A percentile compares a stretch with the other conserved stretches of the same genome.
These are phyloP conservation scores for Tragelaphus buxtoni DNA, from an alignment of 2,113 vertebrate species.

Conservation along the genomic window DNA sequence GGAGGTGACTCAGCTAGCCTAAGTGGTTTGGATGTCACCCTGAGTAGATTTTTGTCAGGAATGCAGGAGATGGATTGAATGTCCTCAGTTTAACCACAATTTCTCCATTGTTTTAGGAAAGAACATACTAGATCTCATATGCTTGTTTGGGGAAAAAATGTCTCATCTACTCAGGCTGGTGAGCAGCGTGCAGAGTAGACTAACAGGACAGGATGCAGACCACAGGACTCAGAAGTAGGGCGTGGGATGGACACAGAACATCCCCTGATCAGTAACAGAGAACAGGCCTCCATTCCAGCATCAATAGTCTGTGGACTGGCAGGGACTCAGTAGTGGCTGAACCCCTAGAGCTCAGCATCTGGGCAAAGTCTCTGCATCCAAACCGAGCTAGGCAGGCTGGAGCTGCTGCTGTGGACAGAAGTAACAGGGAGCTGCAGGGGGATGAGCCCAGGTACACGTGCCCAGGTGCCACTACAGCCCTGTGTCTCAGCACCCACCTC, in stretches of 20 bases:
- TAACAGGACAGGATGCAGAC: fast-evolving
- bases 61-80: conserved; percentile 37
- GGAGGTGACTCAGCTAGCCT: not conserved
- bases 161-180: not conserved
- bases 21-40: not conserved
- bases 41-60: conserved; percentile 36
- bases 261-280: no score
- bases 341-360: not conserved
- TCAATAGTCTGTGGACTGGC: fast-evolving
- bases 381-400: not conserved
- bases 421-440: fast-evolving
- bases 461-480: not conserved
- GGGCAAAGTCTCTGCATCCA: not conserved
- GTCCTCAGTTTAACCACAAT: conserved; percentile 39
- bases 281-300: not conserved
- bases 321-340: not conserved
- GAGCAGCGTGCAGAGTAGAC: not conserved
- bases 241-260: not conserved
- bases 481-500: fast-evolving
- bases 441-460: not conserved
- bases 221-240: not conserved
- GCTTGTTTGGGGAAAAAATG: not conserved
- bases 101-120: conserved; percentile 21
- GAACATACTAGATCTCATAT: not conserved
- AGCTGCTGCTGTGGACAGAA: not conserved